A percentile compares a stretch with the other conserved stretches of the same genome.
Conservation (phyloP, 1,140 invertebrate genomes). For the Heliconius eleuchia region DNA sequence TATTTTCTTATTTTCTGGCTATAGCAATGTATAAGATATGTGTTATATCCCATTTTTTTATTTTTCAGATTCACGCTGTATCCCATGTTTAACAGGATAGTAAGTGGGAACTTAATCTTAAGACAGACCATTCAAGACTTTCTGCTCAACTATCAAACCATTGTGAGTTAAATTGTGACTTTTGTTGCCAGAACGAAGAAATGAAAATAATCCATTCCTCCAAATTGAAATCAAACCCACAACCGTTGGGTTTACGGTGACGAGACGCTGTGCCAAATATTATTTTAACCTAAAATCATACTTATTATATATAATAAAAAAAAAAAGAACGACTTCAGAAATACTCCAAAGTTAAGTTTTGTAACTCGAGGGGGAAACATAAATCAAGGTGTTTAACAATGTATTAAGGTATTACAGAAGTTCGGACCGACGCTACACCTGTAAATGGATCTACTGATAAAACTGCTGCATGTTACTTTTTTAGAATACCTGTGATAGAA, state of each 20-base stretch:
- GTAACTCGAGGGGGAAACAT: not conserved
- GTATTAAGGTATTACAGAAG: conserved; percentile 3
- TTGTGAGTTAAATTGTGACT: no score
- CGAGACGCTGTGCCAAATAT: no score
- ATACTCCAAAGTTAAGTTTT: not conserved
- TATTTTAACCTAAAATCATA: no score
- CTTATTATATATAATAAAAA: no score
- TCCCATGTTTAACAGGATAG: not conserved
- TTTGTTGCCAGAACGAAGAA: no score
- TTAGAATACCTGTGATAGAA: no score
- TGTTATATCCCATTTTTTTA: no score
- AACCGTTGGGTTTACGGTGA: no score
- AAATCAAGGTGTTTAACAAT: conserved; percentile 6
- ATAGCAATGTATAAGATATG: no score
- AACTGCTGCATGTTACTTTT: not conserved
- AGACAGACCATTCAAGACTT: not conserved
- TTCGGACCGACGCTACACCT: not conserved
- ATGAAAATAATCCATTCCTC: no score
- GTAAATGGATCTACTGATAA: not conserved
- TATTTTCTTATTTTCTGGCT: no score
- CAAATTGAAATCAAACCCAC: no score
- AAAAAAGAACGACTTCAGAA: not conserved
- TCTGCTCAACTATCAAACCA: not conserved
- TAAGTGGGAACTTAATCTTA: not conserved
- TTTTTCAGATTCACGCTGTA: not conserved